These are phyloP conservation scores for Crocallis elinguaria DNA, from an alignment of 2,888 invertebrate genomes.

Conservation along the genomic window DNA sequence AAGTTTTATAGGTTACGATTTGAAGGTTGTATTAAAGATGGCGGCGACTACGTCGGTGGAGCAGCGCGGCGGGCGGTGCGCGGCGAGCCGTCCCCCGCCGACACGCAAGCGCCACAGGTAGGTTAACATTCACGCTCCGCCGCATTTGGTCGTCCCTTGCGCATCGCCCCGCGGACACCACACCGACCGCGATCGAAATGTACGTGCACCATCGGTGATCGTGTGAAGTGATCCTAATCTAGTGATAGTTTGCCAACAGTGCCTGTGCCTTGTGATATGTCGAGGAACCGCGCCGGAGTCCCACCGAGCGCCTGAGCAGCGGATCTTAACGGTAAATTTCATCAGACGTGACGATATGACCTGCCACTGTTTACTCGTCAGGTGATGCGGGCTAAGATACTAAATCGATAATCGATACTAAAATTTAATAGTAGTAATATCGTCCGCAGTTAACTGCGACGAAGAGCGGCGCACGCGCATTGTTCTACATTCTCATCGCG, in stretches of 20 bases:
- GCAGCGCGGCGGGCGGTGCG: constrained; percentile 65
- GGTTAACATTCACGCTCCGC: constrained; percentile 82
- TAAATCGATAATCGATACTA: constrained; percentile 13
- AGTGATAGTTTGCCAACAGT: constrained; percentile 64
- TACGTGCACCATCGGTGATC: constrained; percentile 69
- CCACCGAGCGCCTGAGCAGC: constrained; percentile 60
- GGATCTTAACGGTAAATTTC: constrained; percentile 82
- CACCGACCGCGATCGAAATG: constrained; percentile 67
- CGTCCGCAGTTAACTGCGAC: constrained; percentile 15
- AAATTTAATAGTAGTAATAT: constrained; percentile 19
- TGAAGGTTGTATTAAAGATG: constrained; percentile 64
- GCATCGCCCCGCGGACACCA: constrained; percentile 70
- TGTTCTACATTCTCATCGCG: constrained; percentile 57
- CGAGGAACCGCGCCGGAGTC: constrained; percentile 58
- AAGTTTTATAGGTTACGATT: constrained; percentile 9
- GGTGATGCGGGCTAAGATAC: constrained; percentile 58
- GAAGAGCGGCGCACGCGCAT: constrained; percentile 48
- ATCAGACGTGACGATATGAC: constrained; percentile 68
- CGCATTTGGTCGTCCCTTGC: constrained; percentile 79
- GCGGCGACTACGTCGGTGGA: constrained; percentile 70
- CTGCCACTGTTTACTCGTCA: constrained; percentile 77
- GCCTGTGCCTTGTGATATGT: constrained; percentile 70
- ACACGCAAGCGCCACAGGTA: constrained; percentile 84
- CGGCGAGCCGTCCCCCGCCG: constrained; percentile 51
- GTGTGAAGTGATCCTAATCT: constrained; percentile 70